A percentile compares a stretch with the other conserved stretches of the same genome.
phyloP scores from a whole-genome alignment of 2,113 vertebrate species.

The Pao palembangensis region DNA sequence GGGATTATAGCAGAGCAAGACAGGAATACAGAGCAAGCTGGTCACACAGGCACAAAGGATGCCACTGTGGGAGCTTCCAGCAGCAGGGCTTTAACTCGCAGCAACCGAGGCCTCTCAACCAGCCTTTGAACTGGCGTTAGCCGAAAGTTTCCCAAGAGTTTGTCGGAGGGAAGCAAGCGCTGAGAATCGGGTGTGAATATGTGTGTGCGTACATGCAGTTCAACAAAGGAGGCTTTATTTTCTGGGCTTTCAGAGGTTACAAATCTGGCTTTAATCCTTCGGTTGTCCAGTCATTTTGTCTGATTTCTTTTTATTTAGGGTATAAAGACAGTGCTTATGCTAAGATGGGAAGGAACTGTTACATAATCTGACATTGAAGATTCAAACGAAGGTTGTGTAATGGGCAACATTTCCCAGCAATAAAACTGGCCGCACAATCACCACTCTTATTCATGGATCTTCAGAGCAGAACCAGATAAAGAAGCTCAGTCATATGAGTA shows the following conservation, averaged over 20 bases:
- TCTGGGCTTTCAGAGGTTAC: not conserved
- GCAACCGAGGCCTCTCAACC: slow-evolving; percentile 39
- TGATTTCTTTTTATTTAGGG: not conserved
- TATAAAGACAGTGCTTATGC: not conserved
- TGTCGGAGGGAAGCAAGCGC: slow-evolving; percentile 31
- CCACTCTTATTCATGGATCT: not conserved
- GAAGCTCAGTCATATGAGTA: not conserved
- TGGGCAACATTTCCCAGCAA: not conserved
- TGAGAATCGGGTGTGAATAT: slow-evolving; percentile 45
- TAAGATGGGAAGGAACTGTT: not conserved
- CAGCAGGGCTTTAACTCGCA: slow-evolving; percentile 49
- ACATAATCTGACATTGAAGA: not conserved
- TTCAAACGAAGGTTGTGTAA: slow-evolving; percentile 8
- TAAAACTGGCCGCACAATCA: slow-evolving; percentile 8
- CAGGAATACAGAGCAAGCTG: slow-evolving; percentile 61
- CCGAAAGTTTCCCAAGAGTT: slow-evolving; percentile 62
- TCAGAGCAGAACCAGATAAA: not conserved
- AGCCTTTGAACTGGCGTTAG: slow-evolving; percentile 61
- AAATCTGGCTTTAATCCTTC: slow-evolving; percentile 7
- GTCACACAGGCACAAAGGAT: slow-evolving; percentile 62
- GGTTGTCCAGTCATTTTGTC: not conserved
- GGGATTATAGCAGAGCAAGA: slow-evolving; percentile 30
- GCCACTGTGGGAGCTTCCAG: slow-evolving; percentile 67
- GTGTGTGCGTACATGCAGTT: slow-evolving; percentile 5
- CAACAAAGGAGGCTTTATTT: slow-evolving; percentile 15